These are phyloP conservation scores for Melanotaenia nigrans DNA, from an alignment of 2,797 vertebrate species.

Conservation along the genomic window DNA sequence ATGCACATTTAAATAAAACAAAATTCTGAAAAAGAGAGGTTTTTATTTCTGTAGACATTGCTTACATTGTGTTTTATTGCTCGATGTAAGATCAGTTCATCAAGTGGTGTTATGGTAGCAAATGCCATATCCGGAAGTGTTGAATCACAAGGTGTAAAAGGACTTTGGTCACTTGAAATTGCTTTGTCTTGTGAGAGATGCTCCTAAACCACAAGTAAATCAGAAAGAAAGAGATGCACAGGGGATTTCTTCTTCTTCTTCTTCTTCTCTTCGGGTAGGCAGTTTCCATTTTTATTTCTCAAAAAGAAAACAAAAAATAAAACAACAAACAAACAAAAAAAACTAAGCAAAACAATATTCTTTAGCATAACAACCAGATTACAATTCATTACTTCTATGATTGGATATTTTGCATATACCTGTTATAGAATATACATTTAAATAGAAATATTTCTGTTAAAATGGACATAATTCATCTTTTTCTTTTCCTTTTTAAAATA, in stretches of 20 bases:
- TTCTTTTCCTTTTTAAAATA: not conserved
- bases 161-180: constrained; percentile 77
- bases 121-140: constrained; percentile 38
- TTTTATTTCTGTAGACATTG: fast-evolving
- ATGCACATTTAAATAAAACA: not conserved
- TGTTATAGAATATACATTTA: not conserved
- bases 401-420: not conserved
- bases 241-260: constrained; percentile 36
- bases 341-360: not conserved
- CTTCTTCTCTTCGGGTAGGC: constrained; percentile 63
- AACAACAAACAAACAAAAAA: not conserved
- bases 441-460: not conserved
- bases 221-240: constrained; percentile 48
- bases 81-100: constrained; percentile 12
- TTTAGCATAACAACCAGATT: not conserved
- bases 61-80: constrained; percentile 13
- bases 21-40: fast-evolving
- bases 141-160: constrained; percentile 72
- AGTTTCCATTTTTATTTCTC: constrained; percentile 11
- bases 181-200: constrained; percentile 70
- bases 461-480: not conserved
- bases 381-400: not conserved
- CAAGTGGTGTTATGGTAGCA: constrained; percentile 19
- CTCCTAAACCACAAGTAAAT: constrained; percentile 37
- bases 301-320: not conserved